Percentiles rank a stretch among this genome's conserved stretches.
phyloP scores from a whole-genome alignment of 1,140 invertebrate genomes.

The Trachymyrmex septentrionalis region DNA sequence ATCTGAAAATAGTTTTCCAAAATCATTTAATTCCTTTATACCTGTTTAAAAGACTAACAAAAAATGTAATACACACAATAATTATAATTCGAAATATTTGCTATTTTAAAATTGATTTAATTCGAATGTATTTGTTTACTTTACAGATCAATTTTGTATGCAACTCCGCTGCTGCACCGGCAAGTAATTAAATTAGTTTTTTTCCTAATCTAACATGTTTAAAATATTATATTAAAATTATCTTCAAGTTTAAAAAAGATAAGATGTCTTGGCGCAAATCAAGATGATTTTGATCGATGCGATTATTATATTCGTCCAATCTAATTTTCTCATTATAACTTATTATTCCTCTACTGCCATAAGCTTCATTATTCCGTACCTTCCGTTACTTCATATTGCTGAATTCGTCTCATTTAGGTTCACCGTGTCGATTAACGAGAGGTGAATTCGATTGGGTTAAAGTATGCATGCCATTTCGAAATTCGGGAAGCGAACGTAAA shows the following conservation, averaged over 20 bases:
- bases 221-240: conserved; percentile 30
- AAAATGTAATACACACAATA: neutral
- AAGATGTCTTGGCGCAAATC: no score
- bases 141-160: neutral
- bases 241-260: no score
- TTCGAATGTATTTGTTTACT: neutral
- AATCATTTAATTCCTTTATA: neutral
- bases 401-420: conserved; percentile 7
- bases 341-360: conserved; percentile 2
- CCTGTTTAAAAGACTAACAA: neutral
- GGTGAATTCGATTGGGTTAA: conserved; percentile 50
- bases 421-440: conserved; percentile 44
- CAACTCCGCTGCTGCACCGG: neutral
- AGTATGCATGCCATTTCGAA: conserved; percentile 55
- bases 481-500: conserved; percentile 32
- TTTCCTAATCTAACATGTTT: neutral
- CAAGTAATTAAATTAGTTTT: neutral
- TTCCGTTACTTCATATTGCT: conserved; percentile 13
- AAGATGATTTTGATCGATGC: no score
- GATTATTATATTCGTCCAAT: no score
- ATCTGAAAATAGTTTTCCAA: neutral
- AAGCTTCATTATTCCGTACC: conserved; percentile 20
- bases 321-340: neutral
- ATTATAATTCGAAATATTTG: neutral
- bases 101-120: neutral